Conservation (phyloP, 2,888 invertebrate species). For the Icerya purchasi region DNA sequence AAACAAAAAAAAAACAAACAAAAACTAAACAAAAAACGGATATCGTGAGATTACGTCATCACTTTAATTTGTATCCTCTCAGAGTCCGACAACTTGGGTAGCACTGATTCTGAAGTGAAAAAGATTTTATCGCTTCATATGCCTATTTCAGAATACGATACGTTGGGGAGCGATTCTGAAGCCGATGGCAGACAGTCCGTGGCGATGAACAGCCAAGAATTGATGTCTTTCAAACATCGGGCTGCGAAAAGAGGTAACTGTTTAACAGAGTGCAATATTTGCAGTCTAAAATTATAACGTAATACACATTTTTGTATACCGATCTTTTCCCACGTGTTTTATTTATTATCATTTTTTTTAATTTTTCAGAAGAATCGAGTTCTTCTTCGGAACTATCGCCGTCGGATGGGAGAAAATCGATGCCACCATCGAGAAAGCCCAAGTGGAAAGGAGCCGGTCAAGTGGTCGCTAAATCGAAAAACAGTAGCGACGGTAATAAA, state of each 20-base stretch:
- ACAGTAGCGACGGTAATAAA: conserved; percentile 30
- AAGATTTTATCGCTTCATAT: conserved; percentile 79
- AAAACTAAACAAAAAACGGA: background rate
- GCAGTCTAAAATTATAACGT: background rate
- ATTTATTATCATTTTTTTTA: too few species aligned
- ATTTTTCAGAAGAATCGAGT: conserved; percentile 41
- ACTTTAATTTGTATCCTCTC: conserved; percentile 27
- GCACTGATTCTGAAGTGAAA: conserved; percentile 85
- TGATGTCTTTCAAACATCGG: conserved; percentile 31
- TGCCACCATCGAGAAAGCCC: conserved; percentile 39
- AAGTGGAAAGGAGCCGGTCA: conserved; percentile 39
- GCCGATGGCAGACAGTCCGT: conserved; percentile 23
- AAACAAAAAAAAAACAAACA: background rate
- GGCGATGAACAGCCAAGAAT: conserved; percentile 35
- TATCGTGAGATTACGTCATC: background rate
- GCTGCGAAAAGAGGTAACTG: conserved; percentile 26
- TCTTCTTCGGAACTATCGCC: conserved; percentile 59
- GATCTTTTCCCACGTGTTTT: too few species aligned
- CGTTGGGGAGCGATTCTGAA: conserved; percentile 59
- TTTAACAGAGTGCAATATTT: background rate
- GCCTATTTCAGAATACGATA: conserved; percentile 84
- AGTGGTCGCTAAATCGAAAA: conserved; percentile 41
- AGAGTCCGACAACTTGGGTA: conserved; percentile 86
- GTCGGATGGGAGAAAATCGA: conserved; percentile 32
- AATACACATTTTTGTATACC: background rate